Percentiles rank a stretch among this genome's conserved stretches.
These are phyloP conservation scores for Lepilemur septentrionalis DNA, from an alignment of 2,797 vertebrate species.

Conservation along the genomic window DNA sequence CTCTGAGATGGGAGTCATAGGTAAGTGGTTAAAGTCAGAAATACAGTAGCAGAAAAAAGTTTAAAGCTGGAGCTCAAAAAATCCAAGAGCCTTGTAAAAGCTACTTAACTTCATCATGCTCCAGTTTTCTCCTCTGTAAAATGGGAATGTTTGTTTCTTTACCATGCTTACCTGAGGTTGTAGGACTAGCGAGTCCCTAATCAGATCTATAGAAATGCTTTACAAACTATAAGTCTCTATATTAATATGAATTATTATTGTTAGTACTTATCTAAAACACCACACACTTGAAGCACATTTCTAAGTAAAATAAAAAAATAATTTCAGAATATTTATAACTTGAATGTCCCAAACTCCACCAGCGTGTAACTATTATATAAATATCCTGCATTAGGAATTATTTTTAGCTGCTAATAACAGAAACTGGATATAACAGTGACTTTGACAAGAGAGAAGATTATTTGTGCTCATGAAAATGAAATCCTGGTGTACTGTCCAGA, in stretches of 20 bases:
- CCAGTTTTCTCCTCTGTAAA: neutral
- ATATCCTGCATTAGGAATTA: conserved; percentile 45
- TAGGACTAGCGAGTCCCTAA: neutral
- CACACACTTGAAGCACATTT: neutral
- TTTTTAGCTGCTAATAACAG: conserved; percentile 56
- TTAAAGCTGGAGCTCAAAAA: neutral
- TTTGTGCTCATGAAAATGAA: conserved; percentile 30
- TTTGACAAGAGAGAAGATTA: conserved; percentile 26
- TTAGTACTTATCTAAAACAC: conserved; percentile 24
- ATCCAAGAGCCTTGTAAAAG: neutral
- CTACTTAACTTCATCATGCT: neutral
- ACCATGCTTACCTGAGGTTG: neutral
- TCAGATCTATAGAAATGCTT: neutral
- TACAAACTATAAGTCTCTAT: neutral
- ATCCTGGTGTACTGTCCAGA: neutral
- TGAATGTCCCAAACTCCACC: conserved; percentile 40
- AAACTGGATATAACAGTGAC: conserved; percentile 38
- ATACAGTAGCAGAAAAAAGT: neutral
- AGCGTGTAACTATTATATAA: conserved; percentile 39
- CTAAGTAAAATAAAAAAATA: conserved; percentile 41
- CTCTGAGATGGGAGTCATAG: neutral
- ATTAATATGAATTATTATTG: neutral
- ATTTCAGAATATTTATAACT: conserved; percentile 42
- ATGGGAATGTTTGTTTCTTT: neutral
- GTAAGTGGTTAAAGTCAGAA: neutral